A percentile compares a stretch with the other conserved stretches of the same genome.
Evolutionary conservation across 2,888 invertebrate species (phyloP).

Genomic region (Pantelozetes paolii): DNA sequence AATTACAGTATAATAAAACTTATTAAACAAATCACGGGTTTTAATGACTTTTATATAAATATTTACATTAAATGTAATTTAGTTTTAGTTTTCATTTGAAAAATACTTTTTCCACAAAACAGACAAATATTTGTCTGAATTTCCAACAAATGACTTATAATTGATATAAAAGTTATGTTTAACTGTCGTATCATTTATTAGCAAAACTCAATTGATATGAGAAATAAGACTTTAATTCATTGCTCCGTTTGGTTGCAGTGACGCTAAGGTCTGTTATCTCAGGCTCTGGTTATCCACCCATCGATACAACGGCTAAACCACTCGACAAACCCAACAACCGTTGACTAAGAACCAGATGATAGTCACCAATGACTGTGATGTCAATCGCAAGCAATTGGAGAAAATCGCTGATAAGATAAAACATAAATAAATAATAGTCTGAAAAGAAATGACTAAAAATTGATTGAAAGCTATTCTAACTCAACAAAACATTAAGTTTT

Average conservation of each 20-base stretch:
- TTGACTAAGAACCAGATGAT: conserved; percentile 7
- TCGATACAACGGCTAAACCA: neutral
- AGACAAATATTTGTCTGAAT: too few species aligned
- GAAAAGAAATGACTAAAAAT: neutral
- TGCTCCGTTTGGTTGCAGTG: neutral
- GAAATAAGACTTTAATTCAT: neutral
- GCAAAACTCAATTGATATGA: neutral
- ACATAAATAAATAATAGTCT: neutral
- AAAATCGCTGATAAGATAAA: conserved; percentile 28
- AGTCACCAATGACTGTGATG: conserved; percentile 9
- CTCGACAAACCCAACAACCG: neutral
- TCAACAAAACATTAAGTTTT: neutral
- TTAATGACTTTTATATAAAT: too few species aligned
- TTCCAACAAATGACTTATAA: too few species aligned
- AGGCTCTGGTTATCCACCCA: neutral
- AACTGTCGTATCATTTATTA: too few species aligned
- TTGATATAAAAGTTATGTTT: too few species aligned
- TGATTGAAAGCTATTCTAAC: neutral
- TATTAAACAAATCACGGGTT: too few species aligned
- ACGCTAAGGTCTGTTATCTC: neutral
- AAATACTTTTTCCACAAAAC: too few species aligned
- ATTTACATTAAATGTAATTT: too few species aligned
- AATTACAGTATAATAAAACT: too few species aligned
- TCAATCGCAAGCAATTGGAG: neutral
- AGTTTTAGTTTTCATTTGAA: too few species aligned